phyloP scores from a whole-genome alignment of 1,140 invertebrate genomes.

The Whitmania pigra region DNA sequence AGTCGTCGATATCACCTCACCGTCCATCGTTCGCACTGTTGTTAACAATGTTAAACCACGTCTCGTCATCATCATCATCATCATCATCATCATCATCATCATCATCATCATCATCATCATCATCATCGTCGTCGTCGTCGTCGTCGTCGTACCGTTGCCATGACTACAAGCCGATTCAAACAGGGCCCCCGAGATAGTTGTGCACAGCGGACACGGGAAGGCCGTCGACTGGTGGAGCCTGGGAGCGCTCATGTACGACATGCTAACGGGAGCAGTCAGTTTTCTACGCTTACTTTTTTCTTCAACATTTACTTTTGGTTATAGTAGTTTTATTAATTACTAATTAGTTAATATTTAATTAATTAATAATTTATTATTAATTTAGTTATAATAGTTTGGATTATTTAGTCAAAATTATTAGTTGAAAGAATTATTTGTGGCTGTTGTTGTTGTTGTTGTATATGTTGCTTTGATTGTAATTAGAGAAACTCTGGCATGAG shows the following conservation, averaged over 20 bases:
- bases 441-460: too few species aligned
- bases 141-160: not conserved
- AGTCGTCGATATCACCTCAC: not conserved
- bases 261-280: constrained; percentile 88
- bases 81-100: not conserved
- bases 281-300: not conserved
- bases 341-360: too few species aligned
- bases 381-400: too few species aligned
- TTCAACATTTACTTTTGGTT: too few species aligned
- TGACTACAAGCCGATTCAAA: constrained; percentile 35
- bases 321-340: too few species aligned
- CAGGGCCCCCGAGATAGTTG: constrained; percentile 95
- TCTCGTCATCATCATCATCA: not conserved
- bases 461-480: too few species aligned
- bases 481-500: too few species aligned
- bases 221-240: constrained; percentile 99
- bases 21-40: not conserved
- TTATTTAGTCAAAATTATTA: too few species aligned
- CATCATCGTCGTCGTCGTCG: not conserved
- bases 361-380: too few species aligned
- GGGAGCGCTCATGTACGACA: constrained; percentile 93
- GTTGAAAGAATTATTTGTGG: too few species aligned
- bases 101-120: not conserved
- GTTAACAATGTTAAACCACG: too few species aligned
- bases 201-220: constrained; percentile 85